phyloP scores from a whole-genome alignment of 2,113 vertebrate species.

The Ornithorhynchus anatinus region DNA sequence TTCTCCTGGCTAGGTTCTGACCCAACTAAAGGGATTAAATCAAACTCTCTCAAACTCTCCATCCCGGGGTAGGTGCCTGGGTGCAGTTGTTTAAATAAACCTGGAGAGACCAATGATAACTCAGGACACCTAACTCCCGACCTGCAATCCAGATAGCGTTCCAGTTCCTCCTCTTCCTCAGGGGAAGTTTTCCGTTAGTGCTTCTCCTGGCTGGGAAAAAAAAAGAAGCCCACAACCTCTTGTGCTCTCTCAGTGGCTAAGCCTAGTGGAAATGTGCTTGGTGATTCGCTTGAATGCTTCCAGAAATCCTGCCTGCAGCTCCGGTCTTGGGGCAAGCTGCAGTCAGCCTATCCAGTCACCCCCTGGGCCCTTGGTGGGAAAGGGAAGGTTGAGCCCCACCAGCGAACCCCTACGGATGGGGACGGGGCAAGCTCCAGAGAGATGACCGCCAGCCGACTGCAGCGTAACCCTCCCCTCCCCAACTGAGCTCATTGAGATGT shows the following conservation, averaged over 20 bases:
- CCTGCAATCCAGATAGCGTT: neutral
- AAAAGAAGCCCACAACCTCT: neutral
- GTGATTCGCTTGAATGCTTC: conserved; percentile 27
- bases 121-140: neutral
- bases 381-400: too few relatives aligned
- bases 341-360: neutral
- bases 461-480: neutral
- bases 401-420: neutral
- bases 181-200: conserved; percentile 1
- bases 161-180: neutral
- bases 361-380: neutral
- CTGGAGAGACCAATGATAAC: too few relatives aligned
- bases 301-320: neutral
- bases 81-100: too few relatives aligned
- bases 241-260: conserved; percentile 59
- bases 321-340: neutral
- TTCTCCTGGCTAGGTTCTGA: too few relatives aligned
- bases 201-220: conserved; percentile 29
- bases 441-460: too few relatives aligned
- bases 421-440: too few relatives aligned
- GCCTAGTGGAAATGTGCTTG: conserved; percentile 61
- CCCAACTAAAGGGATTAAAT: too few relatives aligned
- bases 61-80: too few relatives aligned
- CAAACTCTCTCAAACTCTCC: too few relatives aligned
- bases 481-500: too few relatives aligned